Percentiles rank a stretch among this genome's conserved stretches.
phyloP scores from a whole-genome alignment of 2,113 vertebrate genomes.

The Ranitomeya variabilis region DNA sequence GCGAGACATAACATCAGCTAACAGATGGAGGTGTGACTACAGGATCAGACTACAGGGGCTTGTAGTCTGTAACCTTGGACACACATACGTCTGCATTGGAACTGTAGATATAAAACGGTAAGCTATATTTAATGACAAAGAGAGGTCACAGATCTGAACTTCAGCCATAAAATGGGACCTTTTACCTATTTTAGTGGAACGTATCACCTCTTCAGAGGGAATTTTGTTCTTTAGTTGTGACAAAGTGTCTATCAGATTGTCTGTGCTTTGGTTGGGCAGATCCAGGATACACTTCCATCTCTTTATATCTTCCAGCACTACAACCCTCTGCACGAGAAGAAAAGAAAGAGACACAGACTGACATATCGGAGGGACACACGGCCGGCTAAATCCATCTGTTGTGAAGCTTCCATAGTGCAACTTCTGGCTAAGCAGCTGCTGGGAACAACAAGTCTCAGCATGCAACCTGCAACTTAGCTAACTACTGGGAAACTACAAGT shows the following conservation, averaged over 20 bases:
- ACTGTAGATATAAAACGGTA: no score
- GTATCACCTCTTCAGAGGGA: slow-evolving; percentile 89
- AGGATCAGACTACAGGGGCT: no score
- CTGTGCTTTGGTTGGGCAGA: slow-evolving; percentile 82
- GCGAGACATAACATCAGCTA: no score
- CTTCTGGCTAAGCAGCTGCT: no score
- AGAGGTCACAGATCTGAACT: no score
- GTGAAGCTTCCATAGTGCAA: no score
- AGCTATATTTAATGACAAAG: no score
- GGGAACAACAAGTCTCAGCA: no score
- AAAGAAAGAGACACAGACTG: neutral
- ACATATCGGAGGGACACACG: no score
- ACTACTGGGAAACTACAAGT: neutral
- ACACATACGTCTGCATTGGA: neutral
- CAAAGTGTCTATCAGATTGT: slow-evolving; percentile 83
- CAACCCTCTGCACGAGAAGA: slow-evolving; percentile 86
- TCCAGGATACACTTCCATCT: slow-evolving; percentile 87
- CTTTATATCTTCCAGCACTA: slow-evolving; percentile 93
- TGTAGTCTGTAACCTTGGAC: no score
- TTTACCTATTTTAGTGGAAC: slow-evolving; percentile 89
- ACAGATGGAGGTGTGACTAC: neutral
- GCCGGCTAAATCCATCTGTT: no score
- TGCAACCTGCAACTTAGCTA: no score
- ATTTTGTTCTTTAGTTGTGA: slow-evolving; percentile 91
- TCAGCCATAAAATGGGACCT: neutral